Evolutionary conservation across 2,113 vertebrate species (phyloP), one percentile per base, ranked within the genome.

Genomic region (Cercocebus atys): DNA sequence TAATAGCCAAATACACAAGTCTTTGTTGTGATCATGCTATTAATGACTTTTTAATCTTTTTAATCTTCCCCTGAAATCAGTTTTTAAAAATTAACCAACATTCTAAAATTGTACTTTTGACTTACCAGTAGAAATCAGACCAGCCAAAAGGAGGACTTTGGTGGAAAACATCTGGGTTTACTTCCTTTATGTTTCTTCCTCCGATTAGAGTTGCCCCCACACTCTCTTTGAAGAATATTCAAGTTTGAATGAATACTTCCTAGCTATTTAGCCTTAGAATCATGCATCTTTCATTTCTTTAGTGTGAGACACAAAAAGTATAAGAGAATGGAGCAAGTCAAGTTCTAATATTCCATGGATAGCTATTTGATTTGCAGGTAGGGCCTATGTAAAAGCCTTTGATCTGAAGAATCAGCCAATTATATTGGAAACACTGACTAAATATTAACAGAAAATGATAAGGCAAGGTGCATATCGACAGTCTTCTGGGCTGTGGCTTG

Each of bases 81-180:
- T 40, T 70, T 93, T 80, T 80, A 86, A 90, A 93, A 76, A 38
- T 93, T 72, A 95, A n/a, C n/a, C n/a, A n/a, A 85, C 83, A 38
- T 35, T 55, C 32, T 82, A 35, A 20, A 61, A 32, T 2, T 59
- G 14, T 61, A 25, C 45, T 90, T 82, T 55, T 79, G 43, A 98
- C 99, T 99, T 98, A 99, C 99, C 98, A 35, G 97, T 82, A 30
- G 98, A 98, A 97, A 97, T 96, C 94, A 98, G 23, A 94, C 90
- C 98, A 97, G 98, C 92, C 94, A 96, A 88, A 50, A 98, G 13
- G 1, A 98, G 76, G 72, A 98, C 22, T 2, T 86, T 94, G 84
- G 97, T 96, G 13, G 97, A 91, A 94, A 98, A 0, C 98, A 99
- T 99, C 50, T 76, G 96, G 76, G 2, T 78, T 85, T 2, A 72